Evolutionary conservation across 37 sponge, comb jelly and placozoan species (phyloP), one percentile per base, ranked within the genome.

Genomic region (Aphrocallistes beatrix): DNA sequence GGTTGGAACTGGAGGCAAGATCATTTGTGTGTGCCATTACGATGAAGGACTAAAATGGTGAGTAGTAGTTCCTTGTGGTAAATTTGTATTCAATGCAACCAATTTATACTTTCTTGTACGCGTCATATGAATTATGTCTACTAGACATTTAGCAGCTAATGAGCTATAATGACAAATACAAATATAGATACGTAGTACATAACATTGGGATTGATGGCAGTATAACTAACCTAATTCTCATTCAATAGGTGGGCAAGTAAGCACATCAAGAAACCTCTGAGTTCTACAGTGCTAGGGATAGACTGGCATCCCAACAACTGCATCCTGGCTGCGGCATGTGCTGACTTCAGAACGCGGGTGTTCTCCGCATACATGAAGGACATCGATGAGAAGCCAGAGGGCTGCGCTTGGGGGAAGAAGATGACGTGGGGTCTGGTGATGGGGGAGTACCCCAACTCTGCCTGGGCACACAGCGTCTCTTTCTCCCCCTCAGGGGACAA

Each of bases 271-370:
- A 99, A 99, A 85, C 99, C 96, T 30, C 88, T 99, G 28, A 87
- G 96, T 30, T 99, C 99, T 51, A 99, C 99, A 19, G 90, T 96
- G 9, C 86, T 93, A 0, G 84, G 92, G 47, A 38, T 96, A 23
- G 96, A 94, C 84, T 99, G 99, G 99, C 99, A 99, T 39, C 99
- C 99, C 36, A 94, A 94, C 90, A 99, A 99, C 87, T 91, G 89
- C 89, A 89, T 99, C 37, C 38, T 99, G 38, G 96, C 99, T 40
- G 86, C 85, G 21, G 96, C 96, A 23, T 92, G 90, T 85, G 84
- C 90, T 83, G 99, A 95, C 90, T 99, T 99, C 93, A 99, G 96
- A 81, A 87, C 94, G 84, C 89, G 99, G 37, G 95, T 98, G 28
- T 98, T 93, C 89, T 99, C 96, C 36, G 91, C 91, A 28, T 96